Base-by-base conservation (phyloP, 2,888 invertebrate species). In the Venusia cambrica region DNA sequence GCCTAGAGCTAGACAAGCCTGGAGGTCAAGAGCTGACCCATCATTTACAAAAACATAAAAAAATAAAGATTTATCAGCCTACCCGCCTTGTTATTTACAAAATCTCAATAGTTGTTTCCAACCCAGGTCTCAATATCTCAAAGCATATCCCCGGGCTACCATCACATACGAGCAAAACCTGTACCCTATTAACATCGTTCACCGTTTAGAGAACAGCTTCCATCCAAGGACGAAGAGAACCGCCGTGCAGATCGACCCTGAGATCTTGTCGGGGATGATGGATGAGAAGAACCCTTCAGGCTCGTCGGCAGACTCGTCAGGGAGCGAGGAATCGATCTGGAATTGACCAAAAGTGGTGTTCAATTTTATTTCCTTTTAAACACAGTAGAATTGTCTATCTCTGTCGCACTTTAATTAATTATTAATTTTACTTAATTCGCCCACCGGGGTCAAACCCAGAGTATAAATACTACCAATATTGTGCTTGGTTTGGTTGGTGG, bases 211-310 rank as follows among this genome's bases (percentile, higher is more conserved):
- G 45, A 91, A 83, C 21, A 91, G 68, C 54, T 89, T 90, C 91
- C 91, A 91, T 5, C 91, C 91, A 2, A 91, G 79, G 67, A 91
- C 80, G 60, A 91, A 87, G 32, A 91, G 79, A 12, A 91, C 89
- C 2, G 90, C 91, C 2, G 90, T 91, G 75, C 90, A 90, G 31
- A 90, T 81, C 1, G 89, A 88, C 1, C 89, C 88, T 2, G 89
- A 85, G 6, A 89, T 62, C 46, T 88, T 88, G 51, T 87, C 83
- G 19, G 90, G 88, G 21, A 90, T 80, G 21, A 90, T 83, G 33
- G 89, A 88, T 1, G 90, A 89, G 45, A 90, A 78, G 36, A 90
- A 88, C 1, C 80, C 75, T 14, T 78, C 73, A 4, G 81, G 26
- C n/a, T 29, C 33, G 13, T 34, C 34, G 4, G 65, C 48, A 1